Evolutionary conservation across 1,140 invertebrate species (phyloP), one percentile per base, ranked within the genome.

Genomic region (Rhyzopertha dominica): DNA sequence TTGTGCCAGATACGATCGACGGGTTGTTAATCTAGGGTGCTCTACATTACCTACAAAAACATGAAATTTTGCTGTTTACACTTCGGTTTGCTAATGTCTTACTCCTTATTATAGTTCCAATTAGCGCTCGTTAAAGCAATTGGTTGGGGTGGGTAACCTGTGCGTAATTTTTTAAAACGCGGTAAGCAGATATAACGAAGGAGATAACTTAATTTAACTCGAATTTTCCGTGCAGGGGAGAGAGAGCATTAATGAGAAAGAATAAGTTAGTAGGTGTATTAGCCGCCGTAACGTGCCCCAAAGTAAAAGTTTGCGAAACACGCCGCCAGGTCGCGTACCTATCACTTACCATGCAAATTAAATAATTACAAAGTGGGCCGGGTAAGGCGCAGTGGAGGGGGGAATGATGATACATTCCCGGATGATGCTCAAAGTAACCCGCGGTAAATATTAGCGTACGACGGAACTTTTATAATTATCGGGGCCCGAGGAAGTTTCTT

Each of bases 331-430:
- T 45, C 49, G 47, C 45, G 49, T 51, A 61, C 58, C 58, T 61
- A 61, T 61, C 58, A 55, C 60, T 60, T 61, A 54, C 59, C 53
- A 63, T 63, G 61, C 59, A 63, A 63, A 63, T 63, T 63, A 60
- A 61, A 63, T 63, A 63, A 63, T 63, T 63, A 63, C 57, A 55
- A 63, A 61, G 58, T 56, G 56, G 58, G 50, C 53, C 47, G 49
- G 19, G 2, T 22, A 18, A 5, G 4, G 10, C 47, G 44, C 35
- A 47, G 43, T 40, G 36, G 28, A 35, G 13, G 7, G 12, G 13
- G 31, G 42, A 26, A n/a, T 8, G 49, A 52, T 53, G 55, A 50
- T 47, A 57, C 51, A 45, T 51, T 53, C 40, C 24, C 32, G 47
- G 46, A 49, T 56, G 46, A 51, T 52, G 47, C 40, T 58, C 58